Evolutionary conservation across 2,888 invertebrate species (phyloP).

Genomic region (Orchesellides sinensis): DNA sequence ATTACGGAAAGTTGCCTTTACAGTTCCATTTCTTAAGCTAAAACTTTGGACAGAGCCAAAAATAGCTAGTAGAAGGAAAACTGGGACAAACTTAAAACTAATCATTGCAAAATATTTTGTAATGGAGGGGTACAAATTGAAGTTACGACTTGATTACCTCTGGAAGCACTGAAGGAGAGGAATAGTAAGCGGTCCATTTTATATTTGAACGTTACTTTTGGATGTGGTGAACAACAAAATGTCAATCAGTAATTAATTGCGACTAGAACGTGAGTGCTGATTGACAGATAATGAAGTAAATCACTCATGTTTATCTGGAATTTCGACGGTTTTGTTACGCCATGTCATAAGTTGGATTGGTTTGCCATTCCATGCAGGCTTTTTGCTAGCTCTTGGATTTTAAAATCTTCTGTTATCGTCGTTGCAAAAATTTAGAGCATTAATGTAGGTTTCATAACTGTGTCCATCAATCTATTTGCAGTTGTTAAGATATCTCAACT

Average conservation of each 20-base stretch:
- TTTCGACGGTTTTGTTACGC: too few species aligned
- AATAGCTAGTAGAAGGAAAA: conserved; percentile 7
- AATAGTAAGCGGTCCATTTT: conserved; percentile 20
- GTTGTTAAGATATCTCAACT: too few species aligned
- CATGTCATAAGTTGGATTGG: too few species aligned
- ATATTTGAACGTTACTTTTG: conserved; percentile 2
- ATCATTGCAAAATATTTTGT: not conserved
- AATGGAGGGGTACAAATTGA: not conserved
- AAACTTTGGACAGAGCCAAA: conserved; percentile 28
- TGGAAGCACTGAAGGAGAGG: not conserved
- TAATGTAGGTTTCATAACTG: too few species aligned
- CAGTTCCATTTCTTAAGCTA: conserved; percentile 47
- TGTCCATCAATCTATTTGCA: too few species aligned
- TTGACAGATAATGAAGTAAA: not conserved
- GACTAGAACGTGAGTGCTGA: not conserved
- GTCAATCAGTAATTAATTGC: conserved; percentile 39
- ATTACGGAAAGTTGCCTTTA: conserved; percentile 57
- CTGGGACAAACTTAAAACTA: not conserved
- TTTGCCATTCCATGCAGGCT: too few species aligned
- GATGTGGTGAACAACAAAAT: not conserved
- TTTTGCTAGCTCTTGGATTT: too few species aligned
- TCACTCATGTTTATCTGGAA: too few species aligned
- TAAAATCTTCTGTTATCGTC: too few species aligned
- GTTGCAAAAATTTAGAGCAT: too few species aligned
- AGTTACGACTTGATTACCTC: not conserved